Base-by-base conservation (phyloP, 2,113 vertebrate genomes). In the Dissostichus mawsoni region DNA sequence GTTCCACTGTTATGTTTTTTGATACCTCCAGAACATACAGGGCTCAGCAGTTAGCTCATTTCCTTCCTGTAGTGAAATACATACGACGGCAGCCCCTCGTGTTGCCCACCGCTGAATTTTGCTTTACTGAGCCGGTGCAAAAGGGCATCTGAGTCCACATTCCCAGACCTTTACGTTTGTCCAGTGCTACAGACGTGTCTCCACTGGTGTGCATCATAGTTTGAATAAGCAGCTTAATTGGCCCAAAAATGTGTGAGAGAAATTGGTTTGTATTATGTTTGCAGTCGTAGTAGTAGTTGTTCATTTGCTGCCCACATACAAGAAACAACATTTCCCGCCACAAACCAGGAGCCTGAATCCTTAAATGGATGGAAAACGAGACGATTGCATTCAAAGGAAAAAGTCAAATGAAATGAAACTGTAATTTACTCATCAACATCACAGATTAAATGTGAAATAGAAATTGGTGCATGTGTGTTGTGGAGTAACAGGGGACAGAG, bases 111-210 rank as follows among this genome's bases (percentile, higher is more conserved):
- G 50, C 50, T 52, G 4, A 53, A 68, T 11, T n/a, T 25, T 36
- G 50, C 16, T 67, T 4, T 2, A 51, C 62, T 25, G 63, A 48
- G 14, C 63, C 63, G 48, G 41, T 23, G 41, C 18, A 50, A 48
- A 11, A 18, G 65, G 23, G 47, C 65, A 33, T 52, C 47, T 16
- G 50, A 69, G 66, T 69, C 66, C 50, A 53, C 17, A 55, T 53
- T 33, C 33, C 33, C 18, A 17, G 23, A 33, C 14, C 48, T 52
- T 33, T 3, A 68, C 8, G 17, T 18, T 36, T 11, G 23, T 51
- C 47, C 64, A 16, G n/a, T 47, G 12, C 44, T 64, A n/a, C 13
- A 17, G 20, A 50, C 20, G 18, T 29, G 64, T 51, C 23, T 25
- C 11, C 44, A 23, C 44, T 8, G 9, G 18, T 64, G 44, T 64